phyloP scores from a whole-genome alignment of 37 sponge, comb jelly and placozoan species.

The Agelas oroides region DNA sequence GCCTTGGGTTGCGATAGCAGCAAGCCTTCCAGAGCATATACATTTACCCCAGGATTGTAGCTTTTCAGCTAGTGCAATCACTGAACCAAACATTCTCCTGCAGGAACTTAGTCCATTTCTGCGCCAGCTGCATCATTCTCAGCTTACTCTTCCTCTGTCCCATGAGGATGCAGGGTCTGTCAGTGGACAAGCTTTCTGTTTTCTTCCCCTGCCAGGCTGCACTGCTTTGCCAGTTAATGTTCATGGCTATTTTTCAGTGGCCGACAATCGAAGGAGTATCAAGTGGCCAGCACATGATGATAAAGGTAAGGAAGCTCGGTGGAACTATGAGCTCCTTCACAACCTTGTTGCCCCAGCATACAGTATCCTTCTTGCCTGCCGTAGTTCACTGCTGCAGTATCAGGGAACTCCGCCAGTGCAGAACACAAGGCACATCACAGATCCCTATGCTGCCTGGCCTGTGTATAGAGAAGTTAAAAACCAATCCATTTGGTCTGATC shows the following conservation, averaged over 20 bases:
- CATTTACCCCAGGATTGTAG: background rate
- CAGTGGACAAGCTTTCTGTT: slow-evolving; percentile 79
- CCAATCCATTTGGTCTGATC: slow-evolving; percentile 34
- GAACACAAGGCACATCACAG: slow-evolving; percentile 13
- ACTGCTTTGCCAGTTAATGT: slow-evolving; percentile 75
- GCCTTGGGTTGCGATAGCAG: slow-evolving; percentile 86
- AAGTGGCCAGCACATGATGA: slow-evolving; percentile 85
- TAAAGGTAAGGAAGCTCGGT: slow-evolving; percentile 67
- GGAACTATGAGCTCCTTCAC: slow-evolving; percentile 66
- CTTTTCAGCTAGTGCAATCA: too few relatives aligned
- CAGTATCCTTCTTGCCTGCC: slow-evolving; percentile 41
- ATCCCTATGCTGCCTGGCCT: slow-evolving; percentile 67
- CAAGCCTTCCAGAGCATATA: slow-evolving; percentile 14
- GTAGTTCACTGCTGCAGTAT: slow-evolving; percentile 33
- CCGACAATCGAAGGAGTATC: slow-evolving; percentile 72
- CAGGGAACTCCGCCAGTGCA: background rate
- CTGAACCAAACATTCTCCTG: too few relatives aligned
- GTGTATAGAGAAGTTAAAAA: slow-evolving; percentile 26
- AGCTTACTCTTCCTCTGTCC: slow-evolving; percentile 2
- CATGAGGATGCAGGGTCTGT: background rate
- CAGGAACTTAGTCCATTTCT: too few relatives aligned
- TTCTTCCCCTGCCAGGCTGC: slow-evolving; percentile 78
- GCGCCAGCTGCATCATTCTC: too few relatives aligned
- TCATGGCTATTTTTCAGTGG: slow-evolving; percentile 85
- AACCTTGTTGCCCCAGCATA: slow-evolving; percentile 55